Evolutionary conservation across 2,113 vertebrate genomes (phyloP).

Genomic region (Calyptomena viridis): DNA sequence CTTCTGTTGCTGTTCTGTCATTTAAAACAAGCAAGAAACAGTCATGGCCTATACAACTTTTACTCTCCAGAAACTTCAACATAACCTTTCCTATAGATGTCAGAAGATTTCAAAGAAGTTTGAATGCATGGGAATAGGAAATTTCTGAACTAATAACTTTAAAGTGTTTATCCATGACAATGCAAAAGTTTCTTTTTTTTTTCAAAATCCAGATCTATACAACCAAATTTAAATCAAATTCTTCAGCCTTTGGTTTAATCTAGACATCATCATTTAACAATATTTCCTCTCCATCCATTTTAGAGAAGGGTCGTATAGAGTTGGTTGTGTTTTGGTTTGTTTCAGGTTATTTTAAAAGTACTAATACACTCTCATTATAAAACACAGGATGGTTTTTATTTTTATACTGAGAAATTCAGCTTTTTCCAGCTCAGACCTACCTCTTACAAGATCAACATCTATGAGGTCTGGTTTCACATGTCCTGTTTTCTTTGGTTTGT

Average conservation of each 20-base stretch:
- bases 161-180: neutral
- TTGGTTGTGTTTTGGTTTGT: neutral
- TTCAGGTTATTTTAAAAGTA: neutral
- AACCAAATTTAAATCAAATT: neutral
- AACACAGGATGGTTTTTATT: neutral
- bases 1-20: neutral
- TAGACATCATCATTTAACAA: neutral
- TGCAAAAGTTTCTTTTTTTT: fast-evolving
- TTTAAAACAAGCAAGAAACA: neutral
- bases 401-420: neutral
- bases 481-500: constrained; percentile 99
- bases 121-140: neutral
- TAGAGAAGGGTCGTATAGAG: fast-evolving
- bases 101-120: neutral
- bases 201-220: neutral
- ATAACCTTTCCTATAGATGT: neutral
- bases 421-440: constrained; percentile 71
- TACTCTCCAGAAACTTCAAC: neutral
- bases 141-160: neutral
- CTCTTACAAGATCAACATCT: constrained; percentile 98
- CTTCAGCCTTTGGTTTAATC: neutral
- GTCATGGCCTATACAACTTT: neutral
- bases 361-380: neutral
- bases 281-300: neutral
- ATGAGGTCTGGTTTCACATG: constrained; percentile 98